Evolutionary conservation across 2,113 vertebrate genomes (phyloP).

Genomic region (Mormyrus lacerda): DNA sequence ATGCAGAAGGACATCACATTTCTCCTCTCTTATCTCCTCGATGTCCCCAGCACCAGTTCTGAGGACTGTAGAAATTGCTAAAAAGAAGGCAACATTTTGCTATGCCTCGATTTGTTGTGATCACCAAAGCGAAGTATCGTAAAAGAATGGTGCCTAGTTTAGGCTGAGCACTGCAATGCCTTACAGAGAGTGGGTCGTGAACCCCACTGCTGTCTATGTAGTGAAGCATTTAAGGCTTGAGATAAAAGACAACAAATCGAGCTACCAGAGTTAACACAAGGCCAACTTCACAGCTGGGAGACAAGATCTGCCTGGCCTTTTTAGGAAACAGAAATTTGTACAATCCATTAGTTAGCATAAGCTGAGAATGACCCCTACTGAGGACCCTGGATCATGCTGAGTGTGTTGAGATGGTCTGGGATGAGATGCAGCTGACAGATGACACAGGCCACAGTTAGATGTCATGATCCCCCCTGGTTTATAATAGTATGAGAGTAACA

Average conservation of each 20-base stretch:
- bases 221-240: neutral
- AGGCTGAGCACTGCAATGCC: neutral
- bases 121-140: neutral
- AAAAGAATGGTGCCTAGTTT: neutral
- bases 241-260: neutral
- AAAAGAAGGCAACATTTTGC: neutral
- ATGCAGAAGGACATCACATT: neutral
- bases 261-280: neutral
- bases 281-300: neutral
- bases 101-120: neutral
- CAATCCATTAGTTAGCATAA: neutral
- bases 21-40: neutral
- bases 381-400: neutral
- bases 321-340: neutral
- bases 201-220: neutral
- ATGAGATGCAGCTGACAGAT: neutral
- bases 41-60: neutral
- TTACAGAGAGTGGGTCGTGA: neutral
- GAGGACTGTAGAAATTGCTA: neutral
- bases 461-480: neutral
- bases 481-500: neutral
- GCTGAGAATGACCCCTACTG: neutral
- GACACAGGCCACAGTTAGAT: neutral
- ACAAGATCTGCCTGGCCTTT: neutral
- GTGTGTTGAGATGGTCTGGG: neutral